Base-by-base conservation (phyloP, 2,113 vertebrate genomes). In the Marmota monax region DNA sequence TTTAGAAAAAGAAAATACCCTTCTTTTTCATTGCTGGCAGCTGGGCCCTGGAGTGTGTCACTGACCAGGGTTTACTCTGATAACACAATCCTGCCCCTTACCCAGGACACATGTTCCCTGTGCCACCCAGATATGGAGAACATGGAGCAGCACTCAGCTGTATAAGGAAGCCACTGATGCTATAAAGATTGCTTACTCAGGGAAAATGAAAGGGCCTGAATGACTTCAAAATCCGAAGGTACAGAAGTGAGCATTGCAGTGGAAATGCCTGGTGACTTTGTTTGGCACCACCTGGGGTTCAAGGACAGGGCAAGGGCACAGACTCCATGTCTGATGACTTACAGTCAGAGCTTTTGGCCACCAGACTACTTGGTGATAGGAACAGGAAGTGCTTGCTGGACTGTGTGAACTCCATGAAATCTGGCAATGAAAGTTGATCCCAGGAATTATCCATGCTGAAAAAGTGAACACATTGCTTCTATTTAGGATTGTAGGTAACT, bases 281-380 rank as follows among this genome's bases (percentile, higher is more conserved):
- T 32, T 39, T 85, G 87, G 86, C 63, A 95, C 82, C 48, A 74
- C 29, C 14, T 58, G 8, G 56, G 32, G 69, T 96, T 96, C 74
- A 95, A 96, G 87, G 63, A 85, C 34, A 80, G 74, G 69, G 32
- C 22, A 85, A 96, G 82, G 85, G 22, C 65, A 80, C 34, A 79
- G 51, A 73, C 48, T 29, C 17, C 53, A 51, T 11, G 73, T 72
- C 65, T 72, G 65, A 72, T 48, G 27, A 34, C 58, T 84, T 77
- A 29, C 79, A 12, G 3, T 88, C 48, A 88, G 80, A 84, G 69
- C 34, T 76, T 51, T 85, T 77, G 58, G 93, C 70, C 7, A 74
- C 69, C 39, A 85, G 70, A 45, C 73, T 27, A 53, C 17, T 45
- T n/a, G 18, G 32, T 82, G 10, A 34, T 16, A 73, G 92, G 51